phyloP scores from a whole-genome alignment of 2,113 vertebrate species.

The Oryzias celebensis region DNA sequence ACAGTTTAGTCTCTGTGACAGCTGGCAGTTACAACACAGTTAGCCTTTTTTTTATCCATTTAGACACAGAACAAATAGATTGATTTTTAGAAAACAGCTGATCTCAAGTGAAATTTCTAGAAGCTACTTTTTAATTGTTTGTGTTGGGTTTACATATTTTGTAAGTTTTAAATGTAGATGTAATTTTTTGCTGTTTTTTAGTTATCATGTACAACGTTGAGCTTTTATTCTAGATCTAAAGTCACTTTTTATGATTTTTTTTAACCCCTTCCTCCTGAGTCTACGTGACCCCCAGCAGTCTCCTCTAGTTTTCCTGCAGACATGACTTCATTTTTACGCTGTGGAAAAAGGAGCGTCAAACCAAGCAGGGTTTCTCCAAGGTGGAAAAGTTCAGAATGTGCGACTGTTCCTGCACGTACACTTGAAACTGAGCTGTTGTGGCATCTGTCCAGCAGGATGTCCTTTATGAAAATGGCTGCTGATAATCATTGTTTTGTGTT shows the following conservation, averaged over 20 bases:
- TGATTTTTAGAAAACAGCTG: too few species aligned
- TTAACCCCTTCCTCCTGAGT: neutral
- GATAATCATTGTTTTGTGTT: slow-evolving; percentile 46
- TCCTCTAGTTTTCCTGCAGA: slow-evolving; percentile 32
- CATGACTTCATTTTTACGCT: slow-evolving; percentile 54
- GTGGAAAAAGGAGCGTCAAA: slow-evolving; percentile 14
- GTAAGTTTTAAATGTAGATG: too few species aligned
- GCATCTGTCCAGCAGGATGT: slow-evolving; percentile 72
- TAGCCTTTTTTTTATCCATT: too few species aligned
- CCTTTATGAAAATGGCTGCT: slow-evolving; percentile 48
- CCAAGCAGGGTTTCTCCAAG: slow-evolving; percentile 38
- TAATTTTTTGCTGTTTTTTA: neutral
- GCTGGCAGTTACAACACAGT: too few species aligned
- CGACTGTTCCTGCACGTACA: slow-evolving; percentile 74
- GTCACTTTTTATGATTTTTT: slow-evolving; percentile 15
- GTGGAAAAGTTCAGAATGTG: slow-evolving; percentile 34
- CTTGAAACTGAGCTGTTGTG: slow-evolving; percentile 56
- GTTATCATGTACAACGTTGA: neutral
- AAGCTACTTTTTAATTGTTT: too few species aligned
- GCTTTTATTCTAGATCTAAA: slow-evolving; percentile 27
- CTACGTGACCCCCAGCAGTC: slow-evolving; percentile 66
- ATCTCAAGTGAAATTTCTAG: too few species aligned
- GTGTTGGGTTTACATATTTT: too few species aligned
- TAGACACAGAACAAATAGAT: too few species aligned
- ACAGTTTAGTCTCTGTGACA: too few species aligned